Conservation (phyloP, 2,888 invertebrate genomes). For the Keiferia lycopersicella region DNA sequence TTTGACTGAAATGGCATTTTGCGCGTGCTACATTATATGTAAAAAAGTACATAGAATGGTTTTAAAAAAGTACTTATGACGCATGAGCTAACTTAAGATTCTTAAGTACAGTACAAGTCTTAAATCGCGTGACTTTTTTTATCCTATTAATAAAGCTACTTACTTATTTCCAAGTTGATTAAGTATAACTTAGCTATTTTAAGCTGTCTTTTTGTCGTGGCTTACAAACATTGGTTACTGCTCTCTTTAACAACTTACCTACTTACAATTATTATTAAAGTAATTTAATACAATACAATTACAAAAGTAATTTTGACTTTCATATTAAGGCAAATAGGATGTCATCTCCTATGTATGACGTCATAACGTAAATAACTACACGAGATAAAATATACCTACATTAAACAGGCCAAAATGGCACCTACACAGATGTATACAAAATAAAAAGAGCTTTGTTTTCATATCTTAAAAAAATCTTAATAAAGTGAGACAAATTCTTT, state of each 20-base stretch:
- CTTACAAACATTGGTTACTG: not conserved
- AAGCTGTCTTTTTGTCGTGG: constrained; percentile 2
- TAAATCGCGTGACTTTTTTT: constrained; percentile 4
- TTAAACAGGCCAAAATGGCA: too few relatives aligned
- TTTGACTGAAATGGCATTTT: too few relatives aligned
- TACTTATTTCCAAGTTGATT: too few relatives aligned
- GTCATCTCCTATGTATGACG: not conserved
- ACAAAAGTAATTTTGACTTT: not conserved
- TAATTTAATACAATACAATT: not conserved
- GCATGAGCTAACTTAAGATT: not conserved
- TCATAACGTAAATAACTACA: too few relatives aligned
- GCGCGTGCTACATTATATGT: not conserved
- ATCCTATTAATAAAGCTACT: not conserved
- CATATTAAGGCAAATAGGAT: not conserved
- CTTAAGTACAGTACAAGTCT: constrained; percentile 1
- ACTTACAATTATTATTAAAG: not conserved
- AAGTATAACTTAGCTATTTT: constrained; percentile 1
- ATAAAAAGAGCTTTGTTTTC: not conserved
- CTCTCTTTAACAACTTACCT: not conserved
- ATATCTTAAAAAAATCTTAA: not conserved
- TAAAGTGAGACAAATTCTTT: not conserved
- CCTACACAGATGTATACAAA: not conserved
- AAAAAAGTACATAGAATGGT: not conserved
- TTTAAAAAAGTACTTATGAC: not conserved
- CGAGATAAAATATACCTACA: too few relatives aligned